Conservation (phyloP, 1,140 invertebrate genomes). For the Oryctes rhinoceros region DNA sequence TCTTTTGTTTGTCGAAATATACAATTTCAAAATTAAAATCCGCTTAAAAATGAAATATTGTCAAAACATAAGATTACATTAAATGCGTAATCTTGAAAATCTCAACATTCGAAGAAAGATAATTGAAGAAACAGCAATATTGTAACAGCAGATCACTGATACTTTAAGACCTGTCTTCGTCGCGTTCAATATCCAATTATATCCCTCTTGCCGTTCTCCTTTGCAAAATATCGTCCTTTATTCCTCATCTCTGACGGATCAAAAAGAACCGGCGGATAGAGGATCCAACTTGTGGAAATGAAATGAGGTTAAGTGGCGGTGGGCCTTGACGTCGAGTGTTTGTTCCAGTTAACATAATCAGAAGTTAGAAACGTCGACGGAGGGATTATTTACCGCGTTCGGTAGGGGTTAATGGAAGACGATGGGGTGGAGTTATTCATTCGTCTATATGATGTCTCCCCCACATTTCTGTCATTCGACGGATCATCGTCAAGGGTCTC, state of each 20-base stretch:
- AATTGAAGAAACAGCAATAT: too few relatives aligned
- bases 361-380: slow-evolving; percentile 42
- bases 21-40: too few relatives aligned
- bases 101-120: too few relatives aligned
- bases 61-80: too few relatives aligned
- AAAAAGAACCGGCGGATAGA: background rate
- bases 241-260: background rate
- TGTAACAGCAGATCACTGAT: too few relatives aligned
- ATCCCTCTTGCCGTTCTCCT: background rate
- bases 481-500: slow-evolving; percentile 12
- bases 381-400: slow-evolving; percentile 31
- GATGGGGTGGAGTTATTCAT: background rate
- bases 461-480: background rate
- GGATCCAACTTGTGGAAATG: background rate
- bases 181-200: background rate
- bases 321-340: slow-evolving; percentile 43
- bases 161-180: too few relatives aligned
- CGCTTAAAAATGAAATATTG: too few relatives aligned
- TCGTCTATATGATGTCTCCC: background rate
- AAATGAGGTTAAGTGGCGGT: slow-evolving; percentile 9
- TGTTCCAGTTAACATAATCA: slow-evolving; percentile 51
- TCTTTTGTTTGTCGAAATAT: too few relatives aligned
- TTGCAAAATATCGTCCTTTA: background rate
- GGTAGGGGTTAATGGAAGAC: background rate
- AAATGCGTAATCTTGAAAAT: too few relatives aligned